Conservation (phyloP, 2,113 vertebrate species). For the Misgurnus anguillicaudatus region DNA sequence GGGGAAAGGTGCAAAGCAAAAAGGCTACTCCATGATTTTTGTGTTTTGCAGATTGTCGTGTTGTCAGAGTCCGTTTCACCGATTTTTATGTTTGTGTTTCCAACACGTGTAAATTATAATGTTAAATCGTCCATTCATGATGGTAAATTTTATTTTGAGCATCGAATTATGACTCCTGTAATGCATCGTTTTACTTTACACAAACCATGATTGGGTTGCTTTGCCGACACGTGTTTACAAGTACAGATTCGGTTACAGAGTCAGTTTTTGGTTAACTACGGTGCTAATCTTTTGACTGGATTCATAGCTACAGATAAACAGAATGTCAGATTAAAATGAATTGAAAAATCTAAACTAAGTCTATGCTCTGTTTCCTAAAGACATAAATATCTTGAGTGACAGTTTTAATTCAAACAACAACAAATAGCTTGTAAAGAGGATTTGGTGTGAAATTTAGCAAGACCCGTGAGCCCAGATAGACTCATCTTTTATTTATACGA, state of each 20-base stretch:
- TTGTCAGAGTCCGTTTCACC: no score
- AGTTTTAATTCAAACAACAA: not conserved
- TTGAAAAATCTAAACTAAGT: not conserved
- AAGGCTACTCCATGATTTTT: not conserved
- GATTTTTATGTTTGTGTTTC: no score
- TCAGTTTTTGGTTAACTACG: not conserved
- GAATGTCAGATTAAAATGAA: conserved; percentile 3
- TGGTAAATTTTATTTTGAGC: not conserved
- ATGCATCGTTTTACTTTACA: not conserved
- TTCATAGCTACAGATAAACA: conserved; percentile 5
- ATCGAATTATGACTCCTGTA: conserved; percentile 13
- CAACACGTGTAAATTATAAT: not conserved
- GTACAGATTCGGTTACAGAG: not conserved
- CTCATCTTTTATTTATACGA: not conserved
- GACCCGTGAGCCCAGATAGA: not conserved
- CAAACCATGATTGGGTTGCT: not conserved
- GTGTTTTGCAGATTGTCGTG: no score
- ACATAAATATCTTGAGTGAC: not conserved
- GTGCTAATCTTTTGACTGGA: conserved; percentile 10
- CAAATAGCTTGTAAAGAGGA: not conserved
- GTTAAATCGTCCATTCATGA: not conserved
- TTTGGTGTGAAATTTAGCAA: no score
- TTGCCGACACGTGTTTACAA: conserved; percentile 9
- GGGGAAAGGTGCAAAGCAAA: not conserved
- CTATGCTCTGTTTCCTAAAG: conserved; percentile 3